Percentiles rank a stretch among this genome's conserved stretches.
phyloP scores from a whole-genome alignment of 1,140 invertebrate genomes.

The Arion vulgaris region DNA sequence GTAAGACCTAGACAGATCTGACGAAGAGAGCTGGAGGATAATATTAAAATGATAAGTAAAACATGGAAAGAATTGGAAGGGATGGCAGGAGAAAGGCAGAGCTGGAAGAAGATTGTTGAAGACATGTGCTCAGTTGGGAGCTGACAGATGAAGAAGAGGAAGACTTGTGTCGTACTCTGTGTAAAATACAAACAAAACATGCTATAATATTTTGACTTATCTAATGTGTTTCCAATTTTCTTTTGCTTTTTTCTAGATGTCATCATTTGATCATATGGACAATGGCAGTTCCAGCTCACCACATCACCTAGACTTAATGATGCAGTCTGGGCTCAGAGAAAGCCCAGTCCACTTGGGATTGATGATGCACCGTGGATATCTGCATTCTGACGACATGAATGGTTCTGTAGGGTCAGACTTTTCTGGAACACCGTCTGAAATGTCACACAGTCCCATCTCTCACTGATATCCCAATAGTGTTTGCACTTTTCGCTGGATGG shows the following conservation, averaged over 20 bases:
- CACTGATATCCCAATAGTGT: constrained; percentile 28
- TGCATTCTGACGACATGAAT: constrained; percentile 50
- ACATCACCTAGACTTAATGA: constrained; percentile 41
- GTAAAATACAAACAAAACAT: too few species aligned
- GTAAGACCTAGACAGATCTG: too few species aligned
- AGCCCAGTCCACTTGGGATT: constrained; percentile 20
- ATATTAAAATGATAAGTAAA: too few species aligned
- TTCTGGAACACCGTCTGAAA: constrained; percentile 47
- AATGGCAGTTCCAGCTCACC: constrained; percentile 40
- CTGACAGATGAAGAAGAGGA: too few species aligned
- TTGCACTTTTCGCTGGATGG: background rate
- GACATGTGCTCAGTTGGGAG: too few species aligned
- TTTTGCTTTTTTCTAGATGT: constrained; percentile 40
- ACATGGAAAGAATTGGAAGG: too few species aligned
- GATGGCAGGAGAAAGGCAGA: too few species aligned
- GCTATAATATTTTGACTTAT: background rate
- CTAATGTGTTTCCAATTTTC: background rate
- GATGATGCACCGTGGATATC: constrained; percentile 37
- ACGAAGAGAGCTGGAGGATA: too few species aligned
- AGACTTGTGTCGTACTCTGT: too few species aligned
- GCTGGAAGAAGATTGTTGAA: too few species aligned
- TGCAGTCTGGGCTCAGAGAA: constrained; percentile 14
- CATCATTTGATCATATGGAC: constrained; percentile 51
- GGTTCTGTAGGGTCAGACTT: constrained; percentile 52
- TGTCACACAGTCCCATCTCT: constrained; percentile 46